Percentiles rank a stretch among this genome's conserved stretches.
Evolutionary conservation across 2,888 invertebrate species (phyloP).

Genomic region (Cataglyphis livida): DNA sequence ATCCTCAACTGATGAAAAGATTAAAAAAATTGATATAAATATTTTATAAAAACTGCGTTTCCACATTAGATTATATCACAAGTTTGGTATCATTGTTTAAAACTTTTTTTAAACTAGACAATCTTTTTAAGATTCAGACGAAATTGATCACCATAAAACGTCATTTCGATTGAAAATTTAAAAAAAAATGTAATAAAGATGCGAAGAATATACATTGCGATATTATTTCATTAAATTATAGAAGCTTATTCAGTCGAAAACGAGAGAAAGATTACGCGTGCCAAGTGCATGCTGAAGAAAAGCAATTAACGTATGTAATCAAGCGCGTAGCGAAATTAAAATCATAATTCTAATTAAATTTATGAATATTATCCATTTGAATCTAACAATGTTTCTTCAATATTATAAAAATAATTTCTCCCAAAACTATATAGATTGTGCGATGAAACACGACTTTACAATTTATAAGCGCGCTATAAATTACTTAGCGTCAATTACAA

Average conservation of each 20-base stretch:
- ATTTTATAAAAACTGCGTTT: neutral
- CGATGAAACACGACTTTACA: neutral
- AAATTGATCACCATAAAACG: neutral
- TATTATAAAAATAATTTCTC: neutral
- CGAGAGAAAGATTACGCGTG: neutral
- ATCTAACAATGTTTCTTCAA: neutral
- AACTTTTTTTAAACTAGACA: neutral
- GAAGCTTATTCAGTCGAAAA: neutral
- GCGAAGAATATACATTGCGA: no score
- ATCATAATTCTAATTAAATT: neutral
- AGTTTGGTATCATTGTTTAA: neutral
- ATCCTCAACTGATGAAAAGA: neutral
- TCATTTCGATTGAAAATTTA: neutral
- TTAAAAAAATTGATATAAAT: neutral
- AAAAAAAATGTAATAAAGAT: neutral
- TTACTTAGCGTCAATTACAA: neutral
- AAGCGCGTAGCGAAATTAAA: neutral
- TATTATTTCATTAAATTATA: no score
- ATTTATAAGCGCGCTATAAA: neutral
- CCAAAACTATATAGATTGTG: no score
- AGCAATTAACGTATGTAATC: neutral
- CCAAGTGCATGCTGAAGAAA: neutral
- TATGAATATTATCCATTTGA: neutral
- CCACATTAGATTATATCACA: neutral
- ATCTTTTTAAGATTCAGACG: neutral